Percentiles rank a stretch among this genome's conserved stretches.
phyloP scores from a whole-genome alignment of 1,140 invertebrate species.

The Colletes gigas region DNA sequence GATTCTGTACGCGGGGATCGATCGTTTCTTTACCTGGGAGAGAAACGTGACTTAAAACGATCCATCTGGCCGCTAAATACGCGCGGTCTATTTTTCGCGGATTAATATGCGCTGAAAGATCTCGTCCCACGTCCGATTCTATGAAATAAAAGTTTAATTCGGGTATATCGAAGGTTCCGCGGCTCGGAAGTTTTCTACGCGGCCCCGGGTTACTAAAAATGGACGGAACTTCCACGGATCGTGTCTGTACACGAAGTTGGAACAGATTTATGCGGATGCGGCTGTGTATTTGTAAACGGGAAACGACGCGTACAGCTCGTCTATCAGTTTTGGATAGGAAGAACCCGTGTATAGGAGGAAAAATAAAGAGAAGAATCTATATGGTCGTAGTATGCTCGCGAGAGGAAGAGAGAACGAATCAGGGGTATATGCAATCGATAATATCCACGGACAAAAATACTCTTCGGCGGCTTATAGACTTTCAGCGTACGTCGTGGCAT shows the following conservation, averaged over 20 bases:
- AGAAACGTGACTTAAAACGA: not conserved
- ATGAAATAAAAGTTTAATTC: not conserved
- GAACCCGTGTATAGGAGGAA: not conserved
- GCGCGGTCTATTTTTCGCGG: not conserved
- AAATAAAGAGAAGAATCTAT: constrained; percentile 26
- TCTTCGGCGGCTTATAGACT: constrained; percentile 63
- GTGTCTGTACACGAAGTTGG: not conserved
- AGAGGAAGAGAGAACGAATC: constrained; percentile 42
- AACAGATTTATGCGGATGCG: not conserved
- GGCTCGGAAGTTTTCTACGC: not conserved
- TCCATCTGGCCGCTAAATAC: not conserved
- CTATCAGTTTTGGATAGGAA: not conserved
- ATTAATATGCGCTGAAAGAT: not conserved
- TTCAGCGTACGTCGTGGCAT: constrained; percentile 32
- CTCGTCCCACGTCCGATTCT: not conserved
- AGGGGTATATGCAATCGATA: constrained; percentile 68
- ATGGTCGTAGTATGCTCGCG: not conserved
- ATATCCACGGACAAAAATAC: constrained; percentile 72
- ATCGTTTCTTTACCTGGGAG: not conserved
- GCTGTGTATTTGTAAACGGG: not conserved
- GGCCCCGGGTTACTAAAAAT: not conserved
- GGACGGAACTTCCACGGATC: not conserved
- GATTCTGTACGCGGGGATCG: not conserved
- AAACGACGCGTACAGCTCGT: not conserved
- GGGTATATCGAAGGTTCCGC: not conserved